These are phyloP conservation scores for Notechis scutatus DNA, from an alignment of 2,113 vertebrate species.

Conservation along the genomic window DNA sequence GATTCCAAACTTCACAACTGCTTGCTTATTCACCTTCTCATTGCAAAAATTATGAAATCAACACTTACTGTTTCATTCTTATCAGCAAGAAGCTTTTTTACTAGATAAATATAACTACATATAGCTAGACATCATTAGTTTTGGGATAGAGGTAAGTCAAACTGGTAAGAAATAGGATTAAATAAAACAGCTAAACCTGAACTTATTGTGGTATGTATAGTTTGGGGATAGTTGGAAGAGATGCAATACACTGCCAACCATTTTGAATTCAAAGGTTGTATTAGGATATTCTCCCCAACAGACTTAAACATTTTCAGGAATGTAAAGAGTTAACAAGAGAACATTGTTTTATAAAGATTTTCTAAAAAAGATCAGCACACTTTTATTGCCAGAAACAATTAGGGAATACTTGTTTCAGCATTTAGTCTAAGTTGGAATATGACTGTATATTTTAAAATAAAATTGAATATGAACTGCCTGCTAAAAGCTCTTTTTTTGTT, in stretches of 20 bases:
- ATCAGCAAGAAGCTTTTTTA: background rate
- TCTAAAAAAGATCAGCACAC: conserved; percentile 70
- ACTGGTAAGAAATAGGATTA: background rate
- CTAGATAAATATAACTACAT: background rate
- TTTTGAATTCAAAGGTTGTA: conserved; percentile 33
- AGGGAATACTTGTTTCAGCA: conserved; percentile 80
- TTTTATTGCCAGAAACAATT: conserved; percentile 79
- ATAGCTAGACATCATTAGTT: conserved; percentile 12
- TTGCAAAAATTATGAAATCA: background rate
- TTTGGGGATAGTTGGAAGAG: background rate
- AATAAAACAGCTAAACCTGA: background rate
- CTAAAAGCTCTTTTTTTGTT: conserved; percentile 83
- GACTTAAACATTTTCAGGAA: conserved; percentile 42
- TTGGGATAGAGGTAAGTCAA: conserved; percentile 6
- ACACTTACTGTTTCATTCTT: background rate
- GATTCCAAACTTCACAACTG: background rate
- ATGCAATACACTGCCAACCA: conserved; percentile 32
- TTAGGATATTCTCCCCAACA: conserved; percentile 37
- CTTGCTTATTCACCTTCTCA: background rate
- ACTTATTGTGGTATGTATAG: background rate
- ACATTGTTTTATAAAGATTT: conserved; percentile 73
- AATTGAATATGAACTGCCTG: conserved; percentile 78
- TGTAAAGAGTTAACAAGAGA: conserved; percentile 73
- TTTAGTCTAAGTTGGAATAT: conserved; percentile 71
- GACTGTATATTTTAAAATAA: conserved; percentile 78